Percentiles rank a stretch among this genome's conserved stretches.
These are phyloP conservation scores for Drosophila neotestacea DNA, from an alignment of 2,888 invertebrate genomes.

Conservation along the genomic window DNA sequence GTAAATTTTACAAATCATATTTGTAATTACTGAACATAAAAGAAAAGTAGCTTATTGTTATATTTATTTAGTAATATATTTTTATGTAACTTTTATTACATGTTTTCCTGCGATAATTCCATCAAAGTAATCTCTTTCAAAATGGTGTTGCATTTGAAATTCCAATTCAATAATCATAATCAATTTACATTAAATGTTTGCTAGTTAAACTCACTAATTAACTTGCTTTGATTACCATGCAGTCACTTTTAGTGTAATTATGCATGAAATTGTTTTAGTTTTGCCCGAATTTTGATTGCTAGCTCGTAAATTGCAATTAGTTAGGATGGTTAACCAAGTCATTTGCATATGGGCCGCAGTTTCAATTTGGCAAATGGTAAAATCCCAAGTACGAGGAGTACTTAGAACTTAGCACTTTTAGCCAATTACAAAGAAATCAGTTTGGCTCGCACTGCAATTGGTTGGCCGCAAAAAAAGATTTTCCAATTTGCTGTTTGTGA, in stretches of 20 bases:
- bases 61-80: no score
- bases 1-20: no score
- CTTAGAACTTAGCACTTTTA: slow-evolving; percentile 27
- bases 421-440: slow-evolving; percentile 66
- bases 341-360: slow-evolving; percentile 54
- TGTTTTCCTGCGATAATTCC: not conserved
- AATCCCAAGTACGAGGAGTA: slow-evolving; percentile 19
- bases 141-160: not conserved
- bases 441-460: slow-evolving; percentile 22
- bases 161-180: not conserved
- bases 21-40: no score
- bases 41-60: no score
- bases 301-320: slow-evolving; percentile 57
- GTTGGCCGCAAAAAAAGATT: slow-evolving; percentile 57
- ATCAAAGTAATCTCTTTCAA: not conserved
- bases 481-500: slow-evolving; percentile 26
- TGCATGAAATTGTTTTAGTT: slow-evolving; percentile 36
- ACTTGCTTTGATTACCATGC: slow-evolving; percentile 1
- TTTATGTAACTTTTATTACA: no score
- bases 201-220: slow-evolving; percentile 2
- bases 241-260: slow-evolving; percentile 25
- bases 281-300: slow-evolving; percentile 36
- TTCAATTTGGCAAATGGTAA: slow-evolving; percentile 55
- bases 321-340: slow-evolving; percentile 46
- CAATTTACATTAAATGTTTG: not conserved